phyloP scores from a whole-genome alignment of 2,113 vertebrate species.

The Onychostoma macrolepis region DNA sequence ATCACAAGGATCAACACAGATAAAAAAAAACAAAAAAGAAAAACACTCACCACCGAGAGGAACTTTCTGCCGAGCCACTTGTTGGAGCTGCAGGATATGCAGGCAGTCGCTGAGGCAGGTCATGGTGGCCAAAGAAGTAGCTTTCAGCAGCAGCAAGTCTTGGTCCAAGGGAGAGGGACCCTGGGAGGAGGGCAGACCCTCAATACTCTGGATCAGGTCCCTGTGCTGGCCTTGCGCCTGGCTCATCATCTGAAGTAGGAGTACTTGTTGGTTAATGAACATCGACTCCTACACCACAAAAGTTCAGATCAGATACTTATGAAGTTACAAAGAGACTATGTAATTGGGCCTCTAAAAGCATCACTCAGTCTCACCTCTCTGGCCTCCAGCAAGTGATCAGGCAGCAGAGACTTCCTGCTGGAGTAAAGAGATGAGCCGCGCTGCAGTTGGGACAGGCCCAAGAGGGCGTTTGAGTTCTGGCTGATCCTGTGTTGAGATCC shows the following conservation, averaged over 20 bases:
- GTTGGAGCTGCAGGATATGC: constrained; percentile 95
- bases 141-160: constrained; percentile 96
- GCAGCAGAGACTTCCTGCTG: constrained; percentile 85
- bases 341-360: neutral
- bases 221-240: constrained; percentile 94
- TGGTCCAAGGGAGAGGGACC: constrained; percentile 92
- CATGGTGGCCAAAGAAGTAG: constrained; percentile 98
- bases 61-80: constrained; percentile 86
- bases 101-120: constrained; percentile 97
- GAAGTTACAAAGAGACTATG: neutral
- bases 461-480: constrained; percentile 85
- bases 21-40: neutral
- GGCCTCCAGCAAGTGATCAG: constrained; percentile 93
- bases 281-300: neutral
- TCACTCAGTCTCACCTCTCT: constrained; percentile 84
- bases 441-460: constrained; percentile 83
- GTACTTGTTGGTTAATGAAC: neutral
- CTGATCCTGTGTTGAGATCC: constrained; percentile 85
- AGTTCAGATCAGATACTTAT: neutral
- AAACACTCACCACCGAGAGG: constrained; percentile 82
- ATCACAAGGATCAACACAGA: neutral
- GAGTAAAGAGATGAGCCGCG: constrained; percentile 79
- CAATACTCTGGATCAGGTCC: constrained; percentile 92
- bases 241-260: constrained; percentile 87
- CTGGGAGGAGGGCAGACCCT: constrained; percentile 88